Base-by-base conservation (phyloP, 2,888 invertebrate genomes). In the Epinotia bilunana region DNA sequence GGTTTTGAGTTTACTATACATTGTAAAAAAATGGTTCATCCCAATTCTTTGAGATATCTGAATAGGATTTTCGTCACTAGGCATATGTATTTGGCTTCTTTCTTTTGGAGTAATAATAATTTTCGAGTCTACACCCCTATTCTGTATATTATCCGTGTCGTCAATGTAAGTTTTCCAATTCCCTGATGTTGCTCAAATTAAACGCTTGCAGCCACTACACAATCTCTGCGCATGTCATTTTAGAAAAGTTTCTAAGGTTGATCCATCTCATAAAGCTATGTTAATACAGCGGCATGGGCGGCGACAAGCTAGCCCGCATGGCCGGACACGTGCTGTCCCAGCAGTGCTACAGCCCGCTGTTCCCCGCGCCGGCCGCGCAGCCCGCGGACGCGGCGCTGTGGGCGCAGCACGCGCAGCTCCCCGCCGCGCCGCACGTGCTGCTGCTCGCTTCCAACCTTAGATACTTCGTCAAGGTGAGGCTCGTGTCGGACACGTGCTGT, bases 381-480 rank as follows among this genome's bases (percentile, higher is more conserved):
- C 95, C 95, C 79, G 95, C 97, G 11, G 98, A 98, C 90, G 95
- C 96, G 18, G 95, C 95, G 78, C 93, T 97, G 77, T 96, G 97
- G 92, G 96, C 62, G 95, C 95, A 33, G 82, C 95, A 96, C 89
- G 96, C 96, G n/a, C 95, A 95, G 76, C 93, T 99, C 79, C 92
- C 96, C 12, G 89, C 93, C 74, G 95, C 96, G 72, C 99, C 99
- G 6, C 98, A 99, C 87, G 83, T 99, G 65, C 91, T 99, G 18
- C 90, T 99, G 76, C 88, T 98, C 80, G 98, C 99, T 0, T 98
- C 98, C 4, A 97, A 97, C 87, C 96, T 98, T 81, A 95, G 96
- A 86, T 95, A 96, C 88, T 99, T 98, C 84, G 94, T 97, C 68
- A 97, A 97, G 94, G 97, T 97, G 93, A 61, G 61, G 61, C 33